Evolutionary conservation across 1,140 invertebrate genomes (phyloP).

Genomic region (Pachyrhynchus sulphureomaculatus): DNA sequence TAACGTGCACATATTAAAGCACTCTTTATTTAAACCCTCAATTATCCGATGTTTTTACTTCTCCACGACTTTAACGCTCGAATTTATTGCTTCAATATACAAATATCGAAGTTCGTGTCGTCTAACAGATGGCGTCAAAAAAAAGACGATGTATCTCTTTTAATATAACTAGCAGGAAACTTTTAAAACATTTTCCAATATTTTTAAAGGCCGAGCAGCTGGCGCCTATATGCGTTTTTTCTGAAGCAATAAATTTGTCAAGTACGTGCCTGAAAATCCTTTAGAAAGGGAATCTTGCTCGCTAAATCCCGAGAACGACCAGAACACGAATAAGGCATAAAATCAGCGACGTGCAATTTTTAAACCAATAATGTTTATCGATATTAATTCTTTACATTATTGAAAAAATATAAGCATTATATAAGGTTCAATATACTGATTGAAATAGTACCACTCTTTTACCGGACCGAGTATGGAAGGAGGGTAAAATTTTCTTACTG

Average conservation of each 20-base stretch:
- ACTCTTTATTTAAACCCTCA: not conserved
- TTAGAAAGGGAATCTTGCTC: slow-evolving; percentile 21
- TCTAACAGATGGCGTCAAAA: slow-evolving; percentile 26
- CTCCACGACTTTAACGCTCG: not conserved
- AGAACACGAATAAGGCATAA: slow-evolving; percentile 16
- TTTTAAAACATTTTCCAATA: slow-evolving; percentile 33
- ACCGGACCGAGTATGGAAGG: too few species aligned
- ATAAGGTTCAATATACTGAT: too few species aligned
- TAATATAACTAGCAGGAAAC: slow-evolving; percentile 29
- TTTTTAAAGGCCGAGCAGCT: slow-evolving; percentile 27
- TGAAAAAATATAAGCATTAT: too few species aligned
- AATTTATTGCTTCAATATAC: slow-evolving; percentile 25
- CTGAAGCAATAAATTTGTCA: slow-evolving; percentile 25
- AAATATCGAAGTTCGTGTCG: slow-evolving; percentile 13
- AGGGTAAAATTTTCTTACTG: too few species aligned
- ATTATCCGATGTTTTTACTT: not conserved
- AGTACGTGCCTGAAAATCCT: slow-evolving; percentile 32
- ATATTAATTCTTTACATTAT: too few species aligned
- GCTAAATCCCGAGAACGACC: slow-evolving; percentile 17
- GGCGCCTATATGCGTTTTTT: slow-evolving; percentile 23
- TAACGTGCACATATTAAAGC: too few species aligned
- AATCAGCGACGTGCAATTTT: slow-evolving; percentile 11
- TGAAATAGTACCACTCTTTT: too few species aligned
- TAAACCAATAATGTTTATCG: too few species aligned
- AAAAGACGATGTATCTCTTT: slow-evolving; percentile 22